Percentiles rank a stretch among this genome's conserved stretches.
phyloP scores from a whole-genome alignment of 2,797 vertebrate genomes.

The Dryobates pubescens region DNA sequence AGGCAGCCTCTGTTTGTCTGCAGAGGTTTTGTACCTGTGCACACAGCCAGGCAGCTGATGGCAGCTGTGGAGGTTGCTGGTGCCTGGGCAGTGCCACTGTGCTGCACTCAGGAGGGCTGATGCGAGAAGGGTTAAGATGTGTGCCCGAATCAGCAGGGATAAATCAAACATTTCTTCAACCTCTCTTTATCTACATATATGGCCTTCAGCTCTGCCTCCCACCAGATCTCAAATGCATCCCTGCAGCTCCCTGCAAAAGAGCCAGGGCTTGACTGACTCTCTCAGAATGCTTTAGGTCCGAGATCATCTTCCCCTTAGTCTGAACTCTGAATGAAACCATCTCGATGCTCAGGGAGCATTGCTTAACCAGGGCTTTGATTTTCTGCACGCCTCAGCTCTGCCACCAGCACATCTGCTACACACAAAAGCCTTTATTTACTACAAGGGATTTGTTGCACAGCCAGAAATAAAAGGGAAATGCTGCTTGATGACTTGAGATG shows the following conservation, averaged over 20 bases:
- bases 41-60: not conserved
- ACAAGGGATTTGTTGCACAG: not conserved
- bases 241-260: not conserved
- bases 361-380: not conserved
- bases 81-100: not conserved
- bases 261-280: constrained; percentile 28
- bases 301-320: constrained; percentile 24
- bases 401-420: not conserved
- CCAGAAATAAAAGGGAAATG: not conserved
- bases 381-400: not conserved
- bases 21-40: not conserved
- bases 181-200: constrained; percentile 62
- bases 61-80: not conserved
- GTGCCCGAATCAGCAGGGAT: constrained; percentile 40
- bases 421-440: constrained; percentile 24
- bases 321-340: constrained; percentile 4
- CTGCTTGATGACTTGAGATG: not conserved
- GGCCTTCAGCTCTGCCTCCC: constrained; percentile 53
- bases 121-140: not conserved
- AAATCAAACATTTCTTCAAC: constrained; percentile 49
- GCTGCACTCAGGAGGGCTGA: not conserved
- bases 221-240: not conserved
- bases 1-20: not conserved
- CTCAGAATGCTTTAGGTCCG: constrained; percentile 23
- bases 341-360: rapidly evolving